Conservation (phyloP, 2,888 invertebrate genomes). For the Rotaria magnacalcarata region DNA sequence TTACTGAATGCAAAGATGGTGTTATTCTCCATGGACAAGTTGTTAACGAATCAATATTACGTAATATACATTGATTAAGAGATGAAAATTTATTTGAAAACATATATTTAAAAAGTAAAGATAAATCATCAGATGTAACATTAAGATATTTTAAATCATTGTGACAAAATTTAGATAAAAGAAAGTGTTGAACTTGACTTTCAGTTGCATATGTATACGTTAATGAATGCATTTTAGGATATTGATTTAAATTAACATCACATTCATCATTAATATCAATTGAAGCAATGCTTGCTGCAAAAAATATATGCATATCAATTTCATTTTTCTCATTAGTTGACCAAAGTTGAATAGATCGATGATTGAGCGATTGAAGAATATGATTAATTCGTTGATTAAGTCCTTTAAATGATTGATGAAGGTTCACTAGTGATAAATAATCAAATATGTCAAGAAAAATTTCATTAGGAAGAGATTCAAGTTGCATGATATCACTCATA, state of each 20-base stretch:
- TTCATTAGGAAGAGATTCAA: no score
- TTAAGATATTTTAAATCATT: not conserved
- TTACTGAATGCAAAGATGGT: not conserved
- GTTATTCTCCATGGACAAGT: not conserved
- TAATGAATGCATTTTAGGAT: not conserved
- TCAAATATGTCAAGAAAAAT: not conserved
- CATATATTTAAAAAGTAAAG: not conserved
- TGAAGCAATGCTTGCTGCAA: not conserved
- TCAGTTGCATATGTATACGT: not conserved
- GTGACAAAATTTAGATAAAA: not conserved
- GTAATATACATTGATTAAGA: not conserved
- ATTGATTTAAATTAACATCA: not conserved
- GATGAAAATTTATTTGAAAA: not conserved
- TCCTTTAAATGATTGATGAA: no score
- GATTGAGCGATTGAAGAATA: no score
- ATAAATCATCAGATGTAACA: not conserved
- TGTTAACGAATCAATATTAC: not conserved
- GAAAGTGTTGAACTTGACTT: not conserved
- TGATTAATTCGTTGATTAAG: no score
- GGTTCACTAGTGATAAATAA: no score
- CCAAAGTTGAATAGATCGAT: no score
- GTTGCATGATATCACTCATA: no score
- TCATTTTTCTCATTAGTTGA: not conserved
- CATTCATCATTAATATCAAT: not conserved
- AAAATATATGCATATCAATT: not conserved